phyloP scores from a whole-genome alignment of 2,797 vertebrate species.

The Phataginus tetradactyla region DNA sequence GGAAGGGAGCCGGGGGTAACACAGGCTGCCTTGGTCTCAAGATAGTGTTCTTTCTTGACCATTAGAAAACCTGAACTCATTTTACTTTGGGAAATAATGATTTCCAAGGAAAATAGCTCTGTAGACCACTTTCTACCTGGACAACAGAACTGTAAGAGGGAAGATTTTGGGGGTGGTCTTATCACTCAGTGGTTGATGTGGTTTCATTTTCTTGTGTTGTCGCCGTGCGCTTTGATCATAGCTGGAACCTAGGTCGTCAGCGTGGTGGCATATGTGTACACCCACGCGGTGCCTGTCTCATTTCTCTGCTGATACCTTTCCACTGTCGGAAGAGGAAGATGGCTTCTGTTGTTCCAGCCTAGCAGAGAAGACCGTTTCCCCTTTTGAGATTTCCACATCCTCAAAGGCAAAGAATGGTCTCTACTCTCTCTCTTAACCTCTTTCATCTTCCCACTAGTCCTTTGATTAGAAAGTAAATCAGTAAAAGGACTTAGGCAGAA shows the following conservation, averaged over 20 bases:
- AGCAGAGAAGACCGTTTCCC: background rate
- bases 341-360: background rate
- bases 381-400: background rate
- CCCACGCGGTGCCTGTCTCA: background rate
- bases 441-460: background rate
- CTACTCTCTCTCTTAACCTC: background rate
- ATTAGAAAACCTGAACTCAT: background rate
- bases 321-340: background rate
- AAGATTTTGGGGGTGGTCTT: background rate
- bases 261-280: background rate
- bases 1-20: background rate
- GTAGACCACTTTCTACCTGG: background rate
- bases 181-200: background rate
- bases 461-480: background rate
- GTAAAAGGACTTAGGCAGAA: background rate
- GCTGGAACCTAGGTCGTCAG: background rate
- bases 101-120: conserved; percentile 51
- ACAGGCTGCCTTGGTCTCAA: background rate
- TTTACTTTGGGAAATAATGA: conserved; percentile 28
- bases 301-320: background rate
- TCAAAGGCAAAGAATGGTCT: background rate
- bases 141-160: background rate
- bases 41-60: background rate
- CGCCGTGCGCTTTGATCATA: background rate
- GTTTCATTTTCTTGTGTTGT: background rate